These are phyloP conservation scores for Campoletis raptor DNA, from an alignment of 2,888 invertebrate genomes.

Conservation along the genomic window DNA sequence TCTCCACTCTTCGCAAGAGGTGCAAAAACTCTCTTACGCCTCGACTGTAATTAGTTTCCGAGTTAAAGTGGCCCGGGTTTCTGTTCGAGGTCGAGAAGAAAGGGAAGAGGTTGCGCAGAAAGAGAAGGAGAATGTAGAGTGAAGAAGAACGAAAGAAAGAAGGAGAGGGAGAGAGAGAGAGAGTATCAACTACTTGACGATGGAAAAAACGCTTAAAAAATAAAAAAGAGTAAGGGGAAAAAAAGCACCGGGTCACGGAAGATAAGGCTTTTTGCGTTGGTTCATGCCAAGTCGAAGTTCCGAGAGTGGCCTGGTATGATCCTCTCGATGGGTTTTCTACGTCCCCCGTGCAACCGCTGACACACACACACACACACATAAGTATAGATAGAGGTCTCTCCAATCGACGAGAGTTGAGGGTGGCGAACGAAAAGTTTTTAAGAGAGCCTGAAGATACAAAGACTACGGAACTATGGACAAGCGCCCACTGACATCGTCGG, in stretches of 20 bases:
- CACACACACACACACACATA: background rate
- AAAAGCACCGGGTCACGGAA: constrained; percentile 77
- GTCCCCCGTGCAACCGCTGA: constrained; percentile 48
- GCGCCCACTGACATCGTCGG: constrained; percentile 28
- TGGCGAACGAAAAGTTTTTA: constrained; percentile 66
- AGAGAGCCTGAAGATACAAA: constrained; percentile 65
- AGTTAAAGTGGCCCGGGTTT: constrained; percentile 78
- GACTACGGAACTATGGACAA: constrained; percentile 37
- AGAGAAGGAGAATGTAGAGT: constrained; percentile 58
- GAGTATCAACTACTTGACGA: constrained; percentile 69
- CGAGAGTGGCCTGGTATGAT: constrained; percentile 70
- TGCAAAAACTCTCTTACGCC: constrained; percentile 79
- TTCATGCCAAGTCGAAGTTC: constrained; percentile 75
- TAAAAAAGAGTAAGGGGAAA: constrained; percentile 64
- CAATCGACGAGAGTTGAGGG: constrained; percentile 55
- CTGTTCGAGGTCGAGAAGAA: constrained; percentile 64
- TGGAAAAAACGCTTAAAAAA: constrained; percentile 68
- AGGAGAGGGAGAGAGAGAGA: constrained; percentile 28
- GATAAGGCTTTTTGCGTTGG: constrained; percentile 76
- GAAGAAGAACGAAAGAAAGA: constrained; percentile 25
- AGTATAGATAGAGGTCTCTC: constrained; percentile 13
- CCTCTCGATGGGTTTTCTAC: constrained; percentile 62
- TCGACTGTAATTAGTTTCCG: constrained; percentile 81
- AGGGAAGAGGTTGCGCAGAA: constrained; percentile 50
- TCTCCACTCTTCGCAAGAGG: constrained; percentile 69